phyloP scores from a whole-genome alignment of 2,888 invertebrate genomes.

The Villa cingulata region DNA sequence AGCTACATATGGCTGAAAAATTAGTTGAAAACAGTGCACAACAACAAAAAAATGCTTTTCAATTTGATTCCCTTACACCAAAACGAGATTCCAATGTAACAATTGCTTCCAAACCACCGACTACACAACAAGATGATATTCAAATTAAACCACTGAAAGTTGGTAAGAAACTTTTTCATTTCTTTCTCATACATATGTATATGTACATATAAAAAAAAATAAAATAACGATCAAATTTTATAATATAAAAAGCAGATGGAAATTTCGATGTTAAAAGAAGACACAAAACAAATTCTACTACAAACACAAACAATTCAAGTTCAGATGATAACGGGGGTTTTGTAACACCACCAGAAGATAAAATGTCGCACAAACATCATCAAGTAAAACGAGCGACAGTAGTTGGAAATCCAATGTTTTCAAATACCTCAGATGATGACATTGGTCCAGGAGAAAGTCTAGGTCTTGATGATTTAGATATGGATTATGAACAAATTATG shows the following conservation, averaged over 20 bases:
- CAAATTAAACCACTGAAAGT: constrained; percentile 17
- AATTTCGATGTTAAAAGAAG: constrained; percentile 16
- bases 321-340: constrained; percentile 24
- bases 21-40: constrained; percentile 31
- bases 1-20: constrained; percentile 35
- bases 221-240: not conserved
- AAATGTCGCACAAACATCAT: constrained; percentile 15
- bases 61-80: constrained; percentile 36
- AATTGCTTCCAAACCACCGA: constrained; percentile 1
- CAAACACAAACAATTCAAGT: constrained; percentile 17
- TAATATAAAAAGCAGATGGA: too few species aligned
- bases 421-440: constrained; percentile 39
- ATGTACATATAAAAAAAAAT: too few species aligned
- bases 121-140: constrained; percentile 15
- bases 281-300: constrained; percentile 14
- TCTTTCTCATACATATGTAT: too few species aligned
- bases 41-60: constrained; percentile 34
- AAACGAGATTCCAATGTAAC: constrained; percentile 19
- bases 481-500: constrained; percentile 97
- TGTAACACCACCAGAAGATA: constrained; percentile 19
- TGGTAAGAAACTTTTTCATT: too few species aligned
- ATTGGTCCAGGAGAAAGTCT: constrained; percentile 46
- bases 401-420: constrained; percentile 81
- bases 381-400: constrained; percentile 72
- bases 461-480: constrained; percentile 70